Base-by-base conservation (phyloP, 2,888 invertebrate genomes). In the Sesamia inferens region DNA sequence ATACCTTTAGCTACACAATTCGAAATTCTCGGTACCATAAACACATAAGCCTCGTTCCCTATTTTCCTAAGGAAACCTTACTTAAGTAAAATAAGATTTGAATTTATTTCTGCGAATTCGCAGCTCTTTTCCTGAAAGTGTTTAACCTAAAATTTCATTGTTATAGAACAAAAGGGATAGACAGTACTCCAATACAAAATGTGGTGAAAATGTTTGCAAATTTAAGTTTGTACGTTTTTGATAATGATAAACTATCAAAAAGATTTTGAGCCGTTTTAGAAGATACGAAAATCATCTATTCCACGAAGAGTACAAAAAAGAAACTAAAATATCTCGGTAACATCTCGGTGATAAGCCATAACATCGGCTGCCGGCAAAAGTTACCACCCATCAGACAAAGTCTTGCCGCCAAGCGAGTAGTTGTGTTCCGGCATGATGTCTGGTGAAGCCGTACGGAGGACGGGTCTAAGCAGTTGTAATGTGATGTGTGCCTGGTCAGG, bases 41-140 rank as follows among this genome's bases (percentile, higher is more conserved):
- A 64, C 39, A 63, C 10, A 51, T 24, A 47, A 80, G 57, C 51
- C 5, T 39, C 6, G 68, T 82, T 31, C 19, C 54, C 48, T 63
- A 68, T 76, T 55, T 69, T 55, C 22, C 31, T 13, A 11, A 47
- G 14, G 54, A 63, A 65, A 65, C 22, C 22, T 42, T 68, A 42
- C 44, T 51, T 71, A 51, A 1, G 31, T 22, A 78, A 59, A 78
- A 71, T 19, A 51, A 31, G 48, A 70, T 71, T 24, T 19, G 13
- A 4, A 24, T 68, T 7, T 54, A 24, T 65, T 55, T 81, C 42
- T 22, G 24, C 0, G 31, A 68, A 31, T 61, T n/a, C 6, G 8
- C 74, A 24, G 14, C 16, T 13, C 6, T 19, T n/a, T 31, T 65
- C 39, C 13, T 63, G 24, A 2, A 74, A 74, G 22, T 48, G 22